Evolutionary conservation across 2,888 invertebrate genomes (phyloP), one percentile per base, ranked within the genome.

Genomic region (Odiellus spinosus): DNA sequence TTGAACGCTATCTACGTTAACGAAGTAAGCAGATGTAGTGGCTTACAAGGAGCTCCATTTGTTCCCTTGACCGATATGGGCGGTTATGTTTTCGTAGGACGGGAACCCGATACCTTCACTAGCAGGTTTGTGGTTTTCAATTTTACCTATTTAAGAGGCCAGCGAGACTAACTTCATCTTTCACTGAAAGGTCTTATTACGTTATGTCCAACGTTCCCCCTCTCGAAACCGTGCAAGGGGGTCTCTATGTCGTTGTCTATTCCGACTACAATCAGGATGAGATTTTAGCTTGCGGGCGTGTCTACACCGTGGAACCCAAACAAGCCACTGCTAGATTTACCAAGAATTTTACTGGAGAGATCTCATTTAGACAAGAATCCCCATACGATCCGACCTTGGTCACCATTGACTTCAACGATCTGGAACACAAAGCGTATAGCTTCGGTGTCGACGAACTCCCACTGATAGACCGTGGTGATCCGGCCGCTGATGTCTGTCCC

Each of bases 201-300:
- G 47, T 44, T 10, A 41, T 55, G 61, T 74, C 77, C 1, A 74
- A 77, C 54, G 67, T 78, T 47, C 66, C 80, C 39, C 60, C 85
- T 45, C 77, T 81, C 2, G 75, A 75, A 44, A 45, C 35, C 14
- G 34, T 49, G 10, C 44, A 44, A 36, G 45, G 51, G n/a, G 43
- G 42, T 35, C 68, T 86, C 19, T 87, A 85, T 62, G 70, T 88
- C 44, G 85, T 86, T 40, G 68, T 88, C 17, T 84, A 79, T 61
- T 85, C 86, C 59, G 74, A 76, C 51, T 74, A 75, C 45, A 80
- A 83, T 60, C 66, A 75, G 5, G 46, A 48, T 15, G 47, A 47
- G 38, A 40, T 48, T 12, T 33, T 56, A 5, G 53, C 55, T 19
- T 57, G 57, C 42, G 52, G 50, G 38, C 45, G 50, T 2, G 18